Evolutionary conservation across 2,888 invertebrate genomes (phyloP), one percentile per base, ranked within the genome.

Genomic region (Rhopalosiphum nymphaeae): DNA sequence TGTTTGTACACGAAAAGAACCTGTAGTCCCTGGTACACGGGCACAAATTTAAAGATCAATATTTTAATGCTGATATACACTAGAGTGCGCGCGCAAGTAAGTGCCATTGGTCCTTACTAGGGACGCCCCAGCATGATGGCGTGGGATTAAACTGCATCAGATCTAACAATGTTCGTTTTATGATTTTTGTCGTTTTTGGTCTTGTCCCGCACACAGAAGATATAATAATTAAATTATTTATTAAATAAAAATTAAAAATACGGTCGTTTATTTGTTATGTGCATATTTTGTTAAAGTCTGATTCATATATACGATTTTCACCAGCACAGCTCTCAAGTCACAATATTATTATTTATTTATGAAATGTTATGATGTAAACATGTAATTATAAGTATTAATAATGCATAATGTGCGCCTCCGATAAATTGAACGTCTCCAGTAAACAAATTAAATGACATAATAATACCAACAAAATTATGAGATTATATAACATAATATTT

Each of bases 41-140:
- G 91, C 94, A 94, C 94, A 94, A 94, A 91, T 90, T 94, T 94
- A 91, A 94, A 94, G 91, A 94, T 94, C 94, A 94, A 94, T 94
- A 94, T 94, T 94, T 94, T 94, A 94, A 94, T 94, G 91, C 94
- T 94, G 85, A 86, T 91, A 91, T 91, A 94, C 91, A 94, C 86
- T 86, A 87, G 94, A 94, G 94, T 91, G 94, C 94, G 94, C 94
- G 94, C 94, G 94, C 94, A 91, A 49, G 94, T 94, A 94, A 94
- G 94, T 94, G 91, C 94, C 94, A 94, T 94, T 94, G 94, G 94
- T 94, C 90, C 94, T 94, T 94, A 85, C 86, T 85, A 94, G 91
- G 91, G 94, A 94, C 94, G 94, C 86, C 94, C 94, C 94, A 93
- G 93, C 94, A 94, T 91, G 67, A 94, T 94, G 94, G 94, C 94